Conservation (phyloP, 23 tunicate species). For the Trididemnum nubilum region DNA sequence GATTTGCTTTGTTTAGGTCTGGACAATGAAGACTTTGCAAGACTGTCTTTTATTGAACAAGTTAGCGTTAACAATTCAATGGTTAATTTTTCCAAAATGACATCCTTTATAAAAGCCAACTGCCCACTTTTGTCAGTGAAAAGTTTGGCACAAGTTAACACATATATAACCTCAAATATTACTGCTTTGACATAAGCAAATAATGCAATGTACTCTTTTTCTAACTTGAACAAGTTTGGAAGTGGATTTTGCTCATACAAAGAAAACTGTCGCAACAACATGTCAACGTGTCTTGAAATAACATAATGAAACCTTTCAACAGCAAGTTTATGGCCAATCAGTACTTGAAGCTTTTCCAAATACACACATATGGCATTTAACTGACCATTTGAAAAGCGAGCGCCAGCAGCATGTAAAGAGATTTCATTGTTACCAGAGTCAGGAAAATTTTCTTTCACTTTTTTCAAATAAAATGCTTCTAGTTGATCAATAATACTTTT, state of each 20-base stretch:
- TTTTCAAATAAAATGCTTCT: background rate
- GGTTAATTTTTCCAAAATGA: conserved; percentile 63
- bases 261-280: conserved; percentile 13
- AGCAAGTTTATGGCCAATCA: conserved; percentile 30
- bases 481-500: background rate
- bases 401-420: background rate
- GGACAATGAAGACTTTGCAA: background rate
- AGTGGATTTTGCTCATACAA: conserved; percentile 10
- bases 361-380: background rate
- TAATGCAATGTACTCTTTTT: background rate
- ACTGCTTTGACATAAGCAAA: background rate
- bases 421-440: background rate
- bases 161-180: conserved; percentile 16
- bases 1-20: background rate
- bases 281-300: conserved; percentile 31
- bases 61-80: conserved; percentile 54
- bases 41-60: conserved; percentile 38
- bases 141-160: conserved; percentile 22
- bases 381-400: background rate
- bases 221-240: background rate
- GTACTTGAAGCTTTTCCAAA: conserved; percentile 24
- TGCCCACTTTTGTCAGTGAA: conserved; percentile 16
- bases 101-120: conserved; percentile 39
- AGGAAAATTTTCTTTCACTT: conserved; percentile 31
- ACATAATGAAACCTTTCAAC: conserved; percentile 29